phyloP scores from a whole-genome alignment of 1,140 invertebrate species.

The Drosophila azteca region DNA sequence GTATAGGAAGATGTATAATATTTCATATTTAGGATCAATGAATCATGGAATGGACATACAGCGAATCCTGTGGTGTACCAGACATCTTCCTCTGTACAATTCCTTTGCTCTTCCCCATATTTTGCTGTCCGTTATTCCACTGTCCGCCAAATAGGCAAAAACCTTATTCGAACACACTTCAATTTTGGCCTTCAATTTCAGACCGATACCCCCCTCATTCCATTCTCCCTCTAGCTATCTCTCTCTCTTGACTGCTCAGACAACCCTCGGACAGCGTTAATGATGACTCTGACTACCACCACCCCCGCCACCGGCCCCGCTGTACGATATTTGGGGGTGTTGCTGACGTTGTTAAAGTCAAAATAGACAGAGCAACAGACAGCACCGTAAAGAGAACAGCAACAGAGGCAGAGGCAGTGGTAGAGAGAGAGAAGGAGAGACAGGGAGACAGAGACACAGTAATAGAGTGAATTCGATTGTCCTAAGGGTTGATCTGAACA shows the following conservation, averaged over 20 bases:
- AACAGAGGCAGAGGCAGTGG: constrained; percentile 17
- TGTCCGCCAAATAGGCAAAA: constrained; percentile 4
- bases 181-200: constrained; percentile 13
- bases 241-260: constrained; percentile 20
- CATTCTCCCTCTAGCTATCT: not conserved
- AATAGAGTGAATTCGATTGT: constrained; percentile 33
- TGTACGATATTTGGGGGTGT: constrained; percentile 59
- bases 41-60: too few relatives aligned
- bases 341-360: constrained; percentile 80
- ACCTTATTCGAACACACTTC: constrained; percentile 16
- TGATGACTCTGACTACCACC: constrained; percentile 47
- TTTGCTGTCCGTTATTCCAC: not conserved
- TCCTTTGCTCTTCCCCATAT: too few relatives aligned
- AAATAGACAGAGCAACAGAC: constrained; percentile 65
- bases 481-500: constrained; percentile 59
- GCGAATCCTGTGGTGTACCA: too few relatives aligned
- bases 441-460: constrained; percentile 13
- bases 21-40: too few relatives aligned
- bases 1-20: too few relatives aligned
- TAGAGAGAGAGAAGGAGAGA: constrained; percentile 20
- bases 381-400: not conserved
- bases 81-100: too few relatives aligned
- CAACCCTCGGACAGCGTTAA: constrained; percentile 75
- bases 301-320: too few relatives aligned
- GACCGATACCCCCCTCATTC: not conserved